These are phyloP conservation scores for Heptranchias perlo DNA, from an alignment of 2,113 vertebrate genomes.

Conservation along the genomic window DNA sequence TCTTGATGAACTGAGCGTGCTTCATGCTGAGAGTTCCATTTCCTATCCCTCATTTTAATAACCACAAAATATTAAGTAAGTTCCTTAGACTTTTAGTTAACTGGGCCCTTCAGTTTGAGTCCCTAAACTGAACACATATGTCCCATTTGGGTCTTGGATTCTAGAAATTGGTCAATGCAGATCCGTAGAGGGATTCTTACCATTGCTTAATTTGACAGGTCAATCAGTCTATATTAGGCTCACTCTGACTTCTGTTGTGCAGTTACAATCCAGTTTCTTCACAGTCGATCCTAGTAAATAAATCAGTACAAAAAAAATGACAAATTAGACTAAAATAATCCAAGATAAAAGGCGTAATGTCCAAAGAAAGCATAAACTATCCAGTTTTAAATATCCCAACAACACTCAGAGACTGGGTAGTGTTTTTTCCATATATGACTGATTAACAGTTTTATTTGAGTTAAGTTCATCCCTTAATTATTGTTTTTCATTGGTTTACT, in stretches of 20 bases:
- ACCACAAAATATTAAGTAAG: neutral
- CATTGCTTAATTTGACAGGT: too few species aligned
- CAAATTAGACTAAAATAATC: too few species aligned
- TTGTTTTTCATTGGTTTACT: neutral
- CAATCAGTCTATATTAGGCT: too few species aligned
- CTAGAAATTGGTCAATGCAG: neutral
- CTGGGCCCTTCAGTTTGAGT: neutral
- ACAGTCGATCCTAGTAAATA: too few species aligned
- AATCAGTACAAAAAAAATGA: too few species aligned
- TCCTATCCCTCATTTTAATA: neutral
- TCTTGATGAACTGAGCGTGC: neutral
- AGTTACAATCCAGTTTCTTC: too few species aligned
- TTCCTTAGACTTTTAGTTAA: neutral
- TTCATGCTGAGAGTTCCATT: neutral
- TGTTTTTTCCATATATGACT: neutral
- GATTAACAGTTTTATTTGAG: neutral
- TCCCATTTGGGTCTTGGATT: neutral
- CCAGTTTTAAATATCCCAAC: too few species aligned
- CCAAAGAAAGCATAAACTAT: too few species aligned
- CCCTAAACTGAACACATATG: neutral
- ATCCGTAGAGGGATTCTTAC: neutral
- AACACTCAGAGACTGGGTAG: too few species aligned
- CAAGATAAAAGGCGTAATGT: too few species aligned
- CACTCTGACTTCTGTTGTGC: too few species aligned
- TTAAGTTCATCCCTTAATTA: neutral